Evolutionary conservation across 2,888 invertebrate genomes (phyloP), one percentile per base, ranked within the genome.

Genomic region (Deroplatys truncata): DNA sequence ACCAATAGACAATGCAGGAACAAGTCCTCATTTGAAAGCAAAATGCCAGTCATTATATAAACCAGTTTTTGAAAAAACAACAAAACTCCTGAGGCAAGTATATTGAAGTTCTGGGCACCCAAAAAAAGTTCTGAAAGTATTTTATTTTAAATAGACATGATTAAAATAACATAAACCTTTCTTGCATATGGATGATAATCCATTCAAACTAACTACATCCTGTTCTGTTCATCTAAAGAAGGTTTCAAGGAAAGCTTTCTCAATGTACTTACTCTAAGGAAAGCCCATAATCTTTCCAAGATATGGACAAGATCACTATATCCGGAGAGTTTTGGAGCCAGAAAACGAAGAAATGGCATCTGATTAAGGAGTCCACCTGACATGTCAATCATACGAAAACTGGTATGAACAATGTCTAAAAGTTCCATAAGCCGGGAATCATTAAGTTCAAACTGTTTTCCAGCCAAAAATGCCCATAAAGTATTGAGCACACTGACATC

Each of bases 391-490:
- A 95, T 93, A 92, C 95, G 94, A 92, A 97, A 97, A 10, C 95
- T 94, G 90, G 95, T 95, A 91, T 96, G 94, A 82, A 96, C 95
- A 3, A 94, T 93, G 89, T 95, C 93, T 82, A 96, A 93, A 10
- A 97, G 93, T 82, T 94, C 92, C 72, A 93, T 93, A 20, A 96
- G 92, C 43, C 94, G 94, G 29, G 93, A 92, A 91, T 97, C 96
- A 72, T 95, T 94, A 87, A 96, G 94, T 83, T 95, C 93, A 92
- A 96, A 91, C 28, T 96, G 94, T 93, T 94, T 93, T 91, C 96
- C 96, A 87, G 97, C 96, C 88, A 96, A 94, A 93, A 96, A 95
- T 31, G 94, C 95, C 97, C 97, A 97, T 28, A 97, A 92, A 0
- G 95, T 94, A 92, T 97, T 97, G 90, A 97, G 93, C 1, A 96